Evolutionary conservation across 2,113 vertebrate species (phyloP).

Genomic region (Pachypanchax playfairii): DNA sequence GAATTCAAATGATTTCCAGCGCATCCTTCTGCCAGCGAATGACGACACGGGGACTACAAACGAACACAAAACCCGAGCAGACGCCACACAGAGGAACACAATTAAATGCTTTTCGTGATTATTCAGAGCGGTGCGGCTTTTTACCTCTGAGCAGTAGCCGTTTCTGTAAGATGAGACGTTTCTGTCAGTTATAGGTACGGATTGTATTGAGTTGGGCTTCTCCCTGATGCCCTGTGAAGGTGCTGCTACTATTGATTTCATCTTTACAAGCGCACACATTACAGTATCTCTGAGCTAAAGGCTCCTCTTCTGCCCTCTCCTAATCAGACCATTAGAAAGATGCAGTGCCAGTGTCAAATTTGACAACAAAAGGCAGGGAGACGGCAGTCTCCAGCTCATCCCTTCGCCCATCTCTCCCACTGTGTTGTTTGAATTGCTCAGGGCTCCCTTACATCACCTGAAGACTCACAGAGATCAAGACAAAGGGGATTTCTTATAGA

Average conservation of each 20-base stretch:
- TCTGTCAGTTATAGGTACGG: conserved; percentile 53
- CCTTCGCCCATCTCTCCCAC: conserved; percentile 33
- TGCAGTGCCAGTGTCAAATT: conserved; percentile 38
- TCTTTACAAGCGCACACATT: conserved; percentile 58
- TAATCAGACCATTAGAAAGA: conserved; percentile 66
- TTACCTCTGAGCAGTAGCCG: conserved; percentile 56
- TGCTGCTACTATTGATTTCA: conserved; percentile 61
- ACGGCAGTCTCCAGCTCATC: conserved; percentile 31
- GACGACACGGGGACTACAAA: conserved; percentile 71
- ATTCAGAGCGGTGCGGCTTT: conserved; percentile 58
- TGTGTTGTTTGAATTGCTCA: conserved; percentile 53
- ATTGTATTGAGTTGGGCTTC: conserved; percentile 42
- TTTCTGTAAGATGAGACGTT: conserved; percentile 53
- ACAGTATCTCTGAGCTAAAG: conserved; percentile 59
- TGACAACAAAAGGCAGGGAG: conserved; percentile 40
- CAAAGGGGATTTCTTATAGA: conserved; percentile 23
- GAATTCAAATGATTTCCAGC: conserved; percentile 79
- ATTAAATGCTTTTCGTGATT: conserved; percentile 71
- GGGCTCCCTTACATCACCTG: conserved; percentile 50
- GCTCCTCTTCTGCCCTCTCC: conserved; percentile 45
- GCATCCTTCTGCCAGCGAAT: conserved; percentile 76
- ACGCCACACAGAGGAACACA: conserved; percentile 66
- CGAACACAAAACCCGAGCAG: conserved; percentile 49
- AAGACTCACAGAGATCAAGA: conserved; percentile 48
- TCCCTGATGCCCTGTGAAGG: conserved; percentile 57